Conservation (phyloP, 2,797 vertebrate genomes). For the Sebastes minor region DNA sequence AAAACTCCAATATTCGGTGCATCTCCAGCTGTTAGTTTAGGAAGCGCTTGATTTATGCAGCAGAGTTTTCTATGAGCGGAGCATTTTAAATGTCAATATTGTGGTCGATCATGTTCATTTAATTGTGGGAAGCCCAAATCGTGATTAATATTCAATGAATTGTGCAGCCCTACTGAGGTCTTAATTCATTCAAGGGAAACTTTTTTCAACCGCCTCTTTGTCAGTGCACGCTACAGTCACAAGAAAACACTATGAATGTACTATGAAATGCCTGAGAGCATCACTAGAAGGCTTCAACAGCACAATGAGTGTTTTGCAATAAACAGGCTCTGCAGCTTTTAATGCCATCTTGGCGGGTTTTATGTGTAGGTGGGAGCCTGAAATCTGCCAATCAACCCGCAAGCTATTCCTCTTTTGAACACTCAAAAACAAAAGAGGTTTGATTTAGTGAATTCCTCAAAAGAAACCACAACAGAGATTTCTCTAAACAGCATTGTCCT, state of each 20-base stretch:
- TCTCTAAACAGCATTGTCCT: background rate
- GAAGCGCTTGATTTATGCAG: too few species aligned
- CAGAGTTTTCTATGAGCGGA: too few species aligned
- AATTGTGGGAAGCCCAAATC: too few species aligned
- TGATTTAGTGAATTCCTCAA: conserved; percentile 7
- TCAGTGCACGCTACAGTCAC: too few species aligned
- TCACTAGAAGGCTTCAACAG: conserved; percentile 15
- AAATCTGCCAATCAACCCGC: conserved; percentile 35
- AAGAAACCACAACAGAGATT: conserved; percentile 2
- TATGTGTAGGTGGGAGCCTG: background rate
- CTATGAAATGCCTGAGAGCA: background rate
- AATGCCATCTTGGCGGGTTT: background rate
- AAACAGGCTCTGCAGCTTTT: background rate
- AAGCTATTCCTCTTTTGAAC: conserved; percentile 1
- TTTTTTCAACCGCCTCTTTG: too few species aligned
- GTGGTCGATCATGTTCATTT: too few species aligned
- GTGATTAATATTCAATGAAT: too few species aligned
- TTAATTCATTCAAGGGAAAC: too few species aligned
- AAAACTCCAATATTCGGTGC: too few species aligned
- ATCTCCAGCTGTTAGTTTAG: too few species aligned
- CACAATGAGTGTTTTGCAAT: conserved; percentile 8
- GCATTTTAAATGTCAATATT: too few species aligned
- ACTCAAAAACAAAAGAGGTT: background rate
- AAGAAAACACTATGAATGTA: background rate
- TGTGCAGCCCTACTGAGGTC: too few species aligned